Conservation (phyloP, 2,888 invertebrate species). For the Coenonympha glycerion region DNA sequence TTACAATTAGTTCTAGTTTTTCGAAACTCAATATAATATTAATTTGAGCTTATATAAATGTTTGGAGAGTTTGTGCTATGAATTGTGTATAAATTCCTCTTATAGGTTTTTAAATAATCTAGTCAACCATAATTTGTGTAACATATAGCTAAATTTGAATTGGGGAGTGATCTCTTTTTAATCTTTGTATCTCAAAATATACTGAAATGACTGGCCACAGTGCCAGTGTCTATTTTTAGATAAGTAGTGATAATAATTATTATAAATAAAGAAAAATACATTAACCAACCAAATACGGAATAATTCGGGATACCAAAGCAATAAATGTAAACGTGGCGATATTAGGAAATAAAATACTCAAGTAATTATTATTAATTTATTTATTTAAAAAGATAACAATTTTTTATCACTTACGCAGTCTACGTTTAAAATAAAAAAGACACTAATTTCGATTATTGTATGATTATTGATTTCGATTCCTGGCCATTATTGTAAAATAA, state of each 20-base stretch:
- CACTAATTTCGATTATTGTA: not conserved
- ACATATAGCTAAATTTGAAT: too few species aligned
- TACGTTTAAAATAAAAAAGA: not conserved
- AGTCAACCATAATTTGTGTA: too few species aligned
- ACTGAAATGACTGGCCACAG: not conserved
- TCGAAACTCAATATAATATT: too few species aligned
- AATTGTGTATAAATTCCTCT: not conserved
- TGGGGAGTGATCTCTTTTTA: too few species aligned
- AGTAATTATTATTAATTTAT: slow-evolving; percentile 4
- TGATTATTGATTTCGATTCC: too few species aligned
- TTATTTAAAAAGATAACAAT: slow-evolving; percentile 1
- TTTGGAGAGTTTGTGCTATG: not conserved
- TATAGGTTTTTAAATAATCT: not conserved
- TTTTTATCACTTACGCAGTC: not conserved
- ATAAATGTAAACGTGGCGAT: slow-evolving; percentile 39
- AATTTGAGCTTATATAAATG: not conserved
- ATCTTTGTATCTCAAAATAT: not conserved
- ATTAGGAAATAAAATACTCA: slow-evolving; percentile 30
- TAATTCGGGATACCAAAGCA: slow-evolving; percentile 33
- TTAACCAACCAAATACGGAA: too few species aligned
- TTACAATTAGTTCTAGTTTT: too few species aligned
- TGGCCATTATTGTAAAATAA: not conserved
- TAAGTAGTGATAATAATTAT: not conserved
- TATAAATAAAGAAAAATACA: too few species aligned
- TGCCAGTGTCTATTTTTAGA: not conserved